Conservation (phyloP, 2,113 vertebrate genomes). For the Phasianus colchicus region DNA sequence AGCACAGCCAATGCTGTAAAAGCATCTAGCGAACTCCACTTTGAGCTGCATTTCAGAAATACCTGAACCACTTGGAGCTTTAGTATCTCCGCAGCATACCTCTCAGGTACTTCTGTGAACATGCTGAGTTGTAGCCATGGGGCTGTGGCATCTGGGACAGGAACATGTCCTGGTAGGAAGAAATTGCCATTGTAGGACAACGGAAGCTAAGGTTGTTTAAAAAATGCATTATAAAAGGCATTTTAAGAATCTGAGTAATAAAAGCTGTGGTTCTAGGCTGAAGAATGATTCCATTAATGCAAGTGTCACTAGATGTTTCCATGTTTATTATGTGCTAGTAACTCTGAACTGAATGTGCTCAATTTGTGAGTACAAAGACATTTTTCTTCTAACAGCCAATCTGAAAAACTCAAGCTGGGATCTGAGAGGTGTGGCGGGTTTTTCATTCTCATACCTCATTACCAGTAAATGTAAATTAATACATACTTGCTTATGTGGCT, state of each 20-base stretch:
- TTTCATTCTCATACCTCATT: constrained; percentile 48
- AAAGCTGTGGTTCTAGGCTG: constrained; percentile 22
- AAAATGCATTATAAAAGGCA: background rate
- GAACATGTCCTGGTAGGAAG: background rate
- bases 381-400: constrained; percentile 54
- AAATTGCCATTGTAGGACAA: background rate
- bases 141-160: rapidly evolving
- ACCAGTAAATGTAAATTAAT: constrained; percentile 49
- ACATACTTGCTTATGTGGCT: constrained; percentile 16
- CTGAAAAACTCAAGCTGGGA: constrained; percentile 42
- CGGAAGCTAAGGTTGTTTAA: background rate
- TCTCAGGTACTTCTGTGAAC: background rate
- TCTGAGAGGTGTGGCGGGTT: constrained; percentile 31
- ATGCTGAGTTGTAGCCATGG: background rate
- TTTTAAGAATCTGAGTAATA: constrained; percentile 41
- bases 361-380: constrained; percentile 46
- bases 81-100: background rate
- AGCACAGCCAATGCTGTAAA: background rate
- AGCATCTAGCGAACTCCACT: background rate
- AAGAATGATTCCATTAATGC: constrained; percentile 59
- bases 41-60: background rate
- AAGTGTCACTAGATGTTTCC: constrained; percentile 55
- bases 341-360: constrained; percentile 25
- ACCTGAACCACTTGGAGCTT: background rate
- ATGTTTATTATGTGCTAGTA: constrained; percentile 61